These are phyloP conservation scores for Eucidaris tribuloides DNA, from an alignment of 35 echinoderm and acorn worm species.

Conservation along the genomic window DNA sequence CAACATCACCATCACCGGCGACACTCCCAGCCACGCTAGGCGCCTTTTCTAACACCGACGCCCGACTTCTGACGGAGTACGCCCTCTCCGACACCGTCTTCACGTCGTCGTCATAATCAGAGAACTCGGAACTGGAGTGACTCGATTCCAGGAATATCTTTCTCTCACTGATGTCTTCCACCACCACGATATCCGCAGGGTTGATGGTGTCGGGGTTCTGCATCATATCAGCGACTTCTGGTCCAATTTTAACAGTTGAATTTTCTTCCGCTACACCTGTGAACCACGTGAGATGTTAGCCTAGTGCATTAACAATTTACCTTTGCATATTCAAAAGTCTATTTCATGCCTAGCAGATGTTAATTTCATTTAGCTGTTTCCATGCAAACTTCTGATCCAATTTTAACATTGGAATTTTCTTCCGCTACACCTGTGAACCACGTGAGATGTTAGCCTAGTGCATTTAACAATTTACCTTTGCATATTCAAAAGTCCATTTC, in stretches of 20 bases:
- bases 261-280: constrained; percentile 58
- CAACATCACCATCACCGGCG: background rate
- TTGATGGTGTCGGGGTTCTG: constrained; percentile 25
- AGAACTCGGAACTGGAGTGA: background rate
- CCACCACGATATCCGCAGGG: constrained; percentile 16
- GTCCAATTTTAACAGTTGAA: constrained; percentile 35
- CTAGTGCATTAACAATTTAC: background rate
- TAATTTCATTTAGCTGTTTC: background rate
- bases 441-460: no score
- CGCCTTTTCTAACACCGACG: constrained; percentile 1
- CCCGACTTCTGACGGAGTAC: background rate
- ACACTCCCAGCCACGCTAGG: background rate
- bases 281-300: background rate
- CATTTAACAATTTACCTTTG: background rate
- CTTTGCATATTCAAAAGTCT: background rate
- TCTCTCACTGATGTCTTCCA: constrained; percentile 34
- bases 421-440: constrained; percentile 46
- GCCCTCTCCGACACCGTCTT: background rate
- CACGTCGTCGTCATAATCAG: background rate
- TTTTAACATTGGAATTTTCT: constrained; percentile 49
- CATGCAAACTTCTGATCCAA: constrained; percentile 24
- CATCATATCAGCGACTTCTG: constrained; percentile 31
- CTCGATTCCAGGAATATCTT: background rate
- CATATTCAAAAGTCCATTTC: background rate
- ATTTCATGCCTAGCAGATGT: background rate